Percentiles rank a stretch among this genome's conserved stretches.
phyloP scores from a whole-genome alignment of 2,797 vertebrate genomes.

The Mustela erminea region DNA sequence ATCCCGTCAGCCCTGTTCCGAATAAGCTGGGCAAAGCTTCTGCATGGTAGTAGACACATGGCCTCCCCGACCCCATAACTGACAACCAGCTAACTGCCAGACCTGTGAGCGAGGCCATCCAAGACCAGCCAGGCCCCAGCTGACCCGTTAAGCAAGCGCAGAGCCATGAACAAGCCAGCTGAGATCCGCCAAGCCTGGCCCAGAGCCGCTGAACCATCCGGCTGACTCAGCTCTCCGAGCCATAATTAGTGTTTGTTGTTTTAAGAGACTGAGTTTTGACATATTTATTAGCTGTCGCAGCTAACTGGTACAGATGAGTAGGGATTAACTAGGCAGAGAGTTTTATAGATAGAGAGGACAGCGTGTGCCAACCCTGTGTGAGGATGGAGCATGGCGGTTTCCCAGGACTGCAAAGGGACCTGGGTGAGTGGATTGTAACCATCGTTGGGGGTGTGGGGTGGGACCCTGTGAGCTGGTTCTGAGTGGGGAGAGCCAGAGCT shows the following conservation, averaged over 20 bases:
- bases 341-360: not conserved
- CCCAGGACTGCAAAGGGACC: not conserved
- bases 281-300: not conserved
- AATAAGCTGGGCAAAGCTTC: not conserved
- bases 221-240: not conserved
- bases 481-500: not conserved
- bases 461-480: not conserved
- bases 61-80: not conserved
- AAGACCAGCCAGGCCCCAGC: slow-evolving; percentile 16
- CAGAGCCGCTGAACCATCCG: not conserved
- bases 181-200: not conserved
- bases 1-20: not conserved
- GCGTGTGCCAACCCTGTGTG: not conserved
- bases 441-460: not conserved
- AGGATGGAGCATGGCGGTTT: not conserved
- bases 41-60: not conserved
- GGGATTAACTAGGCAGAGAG: not conserved
- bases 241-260: not conserved
- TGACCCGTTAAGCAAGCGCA: not conserved
- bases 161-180: not conserved
- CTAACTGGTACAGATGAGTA: not conserved
- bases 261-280: slow-evolving; percentile 12
- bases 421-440: not conserved
- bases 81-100: not conserved
- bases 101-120: not conserved